These are phyloP conservation scores for Dipus sagitta DNA, from an alignment of 2,797 vertebrate genomes.

Conservation along the genomic window DNA sequence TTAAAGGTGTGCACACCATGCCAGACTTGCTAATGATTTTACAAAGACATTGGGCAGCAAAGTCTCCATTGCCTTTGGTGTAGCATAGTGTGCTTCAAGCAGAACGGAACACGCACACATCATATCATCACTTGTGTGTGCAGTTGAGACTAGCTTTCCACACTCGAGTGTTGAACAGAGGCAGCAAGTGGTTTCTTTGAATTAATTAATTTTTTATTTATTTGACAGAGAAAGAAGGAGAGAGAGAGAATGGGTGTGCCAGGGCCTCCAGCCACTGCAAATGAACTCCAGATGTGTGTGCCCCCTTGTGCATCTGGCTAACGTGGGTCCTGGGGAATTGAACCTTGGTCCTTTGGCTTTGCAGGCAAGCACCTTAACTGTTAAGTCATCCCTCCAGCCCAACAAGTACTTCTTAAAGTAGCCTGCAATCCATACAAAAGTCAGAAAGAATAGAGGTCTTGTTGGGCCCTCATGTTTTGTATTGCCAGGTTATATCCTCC, in stretches of 20 bases:
- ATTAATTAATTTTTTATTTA: too few relatives aligned
- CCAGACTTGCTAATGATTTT: not conserved
- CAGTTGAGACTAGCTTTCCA: not conserved
- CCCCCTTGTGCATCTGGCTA: too few relatives aligned
- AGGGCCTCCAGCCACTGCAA: too few relatives aligned
- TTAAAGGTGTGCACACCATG: too few relatives aligned
- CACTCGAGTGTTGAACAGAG: not conserved
- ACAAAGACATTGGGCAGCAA: conserved; percentile 5
- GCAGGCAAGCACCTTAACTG: too few relatives aligned
- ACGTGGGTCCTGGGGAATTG: too few relatives aligned
- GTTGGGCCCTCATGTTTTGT: not conserved
- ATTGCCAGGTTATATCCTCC: not conserved
- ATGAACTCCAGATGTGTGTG: too few relatives aligned
- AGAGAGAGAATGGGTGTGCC: too few relatives aligned
- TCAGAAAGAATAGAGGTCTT: not conserved
- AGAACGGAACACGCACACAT: not conserved
- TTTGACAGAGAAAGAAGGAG: too few relatives aligned
- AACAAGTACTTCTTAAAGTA: not conserved
- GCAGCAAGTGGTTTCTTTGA: not conserved
- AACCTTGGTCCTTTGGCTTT: too few relatives aligned
- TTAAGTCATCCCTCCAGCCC: too few relatives aligned
- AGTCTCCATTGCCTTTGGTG: not conserved
- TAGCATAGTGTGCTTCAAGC: not conserved
- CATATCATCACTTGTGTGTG: not conserved
- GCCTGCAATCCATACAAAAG: not conserved